Evolutionary conservation across 2,113 vertebrate species (phyloP), one percentile per base, ranked within the genome.

Genomic region (Cinclus cinclus): DNA sequence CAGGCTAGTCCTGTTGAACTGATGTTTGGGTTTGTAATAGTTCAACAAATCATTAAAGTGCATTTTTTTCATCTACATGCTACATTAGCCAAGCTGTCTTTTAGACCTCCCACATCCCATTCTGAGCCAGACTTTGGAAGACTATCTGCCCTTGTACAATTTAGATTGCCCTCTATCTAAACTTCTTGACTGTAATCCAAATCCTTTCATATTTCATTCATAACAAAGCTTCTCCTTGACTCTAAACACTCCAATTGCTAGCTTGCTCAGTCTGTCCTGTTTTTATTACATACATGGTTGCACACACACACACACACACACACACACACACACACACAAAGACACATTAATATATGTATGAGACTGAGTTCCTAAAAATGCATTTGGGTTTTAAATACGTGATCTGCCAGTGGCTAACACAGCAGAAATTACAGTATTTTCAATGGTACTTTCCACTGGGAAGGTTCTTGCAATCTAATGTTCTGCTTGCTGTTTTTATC

Each of bases 31-130:
- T 84, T 95, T 94, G 39, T 76, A 85, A 49, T 9, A 82, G 24
- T 87, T 92, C 76, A 90, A 67, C 52, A 87, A 92, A 84, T 56
- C 37, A 85, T 87, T 91, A 79, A 82, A 87, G 53, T 52, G 49
- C 14, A 4, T 39, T 44, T 63, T 83, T 80, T 92, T 73, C 63
- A 65, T 58, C 50, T 59, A 39, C 30, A 17, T n/a, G 24, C n/a
- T 86, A 27, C 22, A 39, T 74, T 74, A 90, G 53, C 59, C 59
- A 67, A 77, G 15, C 33, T 90, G 39, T 30, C 68, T 64, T 76
- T 83, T 59, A 78, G 74, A 90, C 58, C 28, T 44, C 64, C 22
- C 67, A 52, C 55, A 47, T 35, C 37, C 17, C 23, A 49, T 81
- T 82, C 74, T 73, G 74, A 82, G 83, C 31, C 46, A 76, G 39